Evolutionary conservation across 2,888 invertebrate genomes (phyloP).

Genomic region (Lamellibrachia columna): DNA sequence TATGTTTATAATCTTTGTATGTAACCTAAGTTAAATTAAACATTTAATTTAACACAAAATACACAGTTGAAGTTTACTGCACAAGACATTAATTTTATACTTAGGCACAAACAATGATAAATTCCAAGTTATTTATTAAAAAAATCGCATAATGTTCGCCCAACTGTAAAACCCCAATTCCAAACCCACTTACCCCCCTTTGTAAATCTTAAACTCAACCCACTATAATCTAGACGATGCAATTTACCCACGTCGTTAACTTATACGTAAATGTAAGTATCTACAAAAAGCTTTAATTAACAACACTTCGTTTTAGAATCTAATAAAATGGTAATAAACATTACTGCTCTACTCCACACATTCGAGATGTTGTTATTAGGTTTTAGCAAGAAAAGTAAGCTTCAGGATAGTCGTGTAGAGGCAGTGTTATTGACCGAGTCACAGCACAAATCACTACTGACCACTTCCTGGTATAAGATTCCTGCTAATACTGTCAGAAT

Average conservation of each 20-base stretch:
- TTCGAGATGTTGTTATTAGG: background rate
- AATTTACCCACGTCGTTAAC: background rate
- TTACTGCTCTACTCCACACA: background rate
- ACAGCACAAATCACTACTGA: background rate
- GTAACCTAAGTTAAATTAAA: background rate
- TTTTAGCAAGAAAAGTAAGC: background rate
- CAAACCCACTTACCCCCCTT: background rate
- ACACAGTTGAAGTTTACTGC: background rate
- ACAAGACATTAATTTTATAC: background rate
- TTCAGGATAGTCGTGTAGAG: background rate
- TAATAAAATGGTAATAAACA: background rate
- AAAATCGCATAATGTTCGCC: background rate
- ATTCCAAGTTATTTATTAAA: background rate
- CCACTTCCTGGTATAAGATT: background rate
- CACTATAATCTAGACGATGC: background rate
- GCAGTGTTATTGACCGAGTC: background rate
- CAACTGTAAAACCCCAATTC: background rate
- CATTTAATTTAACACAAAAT: background rate
- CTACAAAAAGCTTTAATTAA: background rate
- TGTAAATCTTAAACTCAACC: background rate
- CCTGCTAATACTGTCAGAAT: background rate
- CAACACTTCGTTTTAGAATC: background rate
- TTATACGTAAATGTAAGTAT: background rate
- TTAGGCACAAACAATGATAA: background rate
- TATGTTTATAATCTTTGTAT: background rate